phyloP scores from a whole-genome alignment of 2,888 invertebrate genomes.

The Camponotus fellah region DNA sequence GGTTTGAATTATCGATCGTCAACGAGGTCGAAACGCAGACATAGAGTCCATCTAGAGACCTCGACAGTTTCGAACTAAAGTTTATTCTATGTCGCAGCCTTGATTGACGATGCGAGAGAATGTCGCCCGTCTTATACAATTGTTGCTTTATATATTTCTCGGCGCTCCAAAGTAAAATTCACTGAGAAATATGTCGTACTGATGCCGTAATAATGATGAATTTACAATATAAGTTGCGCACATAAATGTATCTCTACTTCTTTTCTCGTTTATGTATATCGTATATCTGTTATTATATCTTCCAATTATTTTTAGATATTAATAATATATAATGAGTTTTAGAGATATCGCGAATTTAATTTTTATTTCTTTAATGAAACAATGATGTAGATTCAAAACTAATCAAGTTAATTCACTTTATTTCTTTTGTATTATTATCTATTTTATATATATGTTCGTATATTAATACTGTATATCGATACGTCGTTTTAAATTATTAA shows the following conservation, averaged over 20 bases:
- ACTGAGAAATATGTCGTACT: neutral
- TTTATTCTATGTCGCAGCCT: slow-evolving; percentile 34
- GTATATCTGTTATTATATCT: neutral
- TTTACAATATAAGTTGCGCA: neutral
- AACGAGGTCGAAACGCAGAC: slow-evolving; percentile 43
- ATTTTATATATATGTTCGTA: neutral
- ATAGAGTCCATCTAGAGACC: slow-evolving; percentile 36
- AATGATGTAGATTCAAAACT: neutral
- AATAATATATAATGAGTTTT: neutral
- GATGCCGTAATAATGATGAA: neutral
- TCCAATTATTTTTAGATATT: neutral
- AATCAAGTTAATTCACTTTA: neutral
- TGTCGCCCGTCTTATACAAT: neutral
- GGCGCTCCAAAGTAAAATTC: neutral
- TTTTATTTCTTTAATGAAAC: too few relatives aligned
- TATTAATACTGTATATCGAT: neutral
- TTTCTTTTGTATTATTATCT: neutral
- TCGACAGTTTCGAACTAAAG: slow-evolving; percentile 57
- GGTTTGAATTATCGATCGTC: slow-evolving; percentile 63
- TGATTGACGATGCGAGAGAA: slow-evolving; percentile 12
- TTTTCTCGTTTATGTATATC: neutral
- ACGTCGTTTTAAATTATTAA: neutral
- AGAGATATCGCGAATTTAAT: too few relatives aligned
- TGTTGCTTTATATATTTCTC: neutral
- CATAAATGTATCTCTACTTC: neutral